phyloP scores from a whole-genome alignment of 2,888 invertebrate genomes.

The Pristionchus maxplancki region DNA sequence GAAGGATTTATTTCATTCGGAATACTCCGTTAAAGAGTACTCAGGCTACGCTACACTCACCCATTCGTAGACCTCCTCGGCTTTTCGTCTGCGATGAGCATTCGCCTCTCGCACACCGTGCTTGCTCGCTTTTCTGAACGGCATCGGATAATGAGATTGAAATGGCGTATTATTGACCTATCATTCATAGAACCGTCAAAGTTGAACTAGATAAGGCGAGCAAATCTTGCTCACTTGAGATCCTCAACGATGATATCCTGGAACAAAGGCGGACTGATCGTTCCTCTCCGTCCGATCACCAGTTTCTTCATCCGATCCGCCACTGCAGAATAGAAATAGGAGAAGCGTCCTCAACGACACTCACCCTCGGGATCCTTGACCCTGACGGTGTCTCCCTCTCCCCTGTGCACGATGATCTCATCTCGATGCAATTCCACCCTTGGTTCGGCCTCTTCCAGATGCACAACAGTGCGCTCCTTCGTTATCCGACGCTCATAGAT shows the following conservation, averaged over 20 bases:
- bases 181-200: neutral
- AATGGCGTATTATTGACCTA: neutral
- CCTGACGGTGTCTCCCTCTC: neutral
- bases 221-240: constrained; percentile 1
- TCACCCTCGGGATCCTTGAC: constrained; percentile 9
- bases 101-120: constrained; percentile 39
- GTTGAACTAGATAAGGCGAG: neutral
- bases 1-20: neutral
- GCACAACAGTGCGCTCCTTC: neutral
- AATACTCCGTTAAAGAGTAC: neutral
- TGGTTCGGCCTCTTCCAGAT: neutral
- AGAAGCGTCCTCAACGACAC: neutral
- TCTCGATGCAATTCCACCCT: neutral
- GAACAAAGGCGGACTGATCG: constrained; percentile 9
- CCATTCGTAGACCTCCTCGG: constrained; percentile 45
- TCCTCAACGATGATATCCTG: constrained; percentile 38
- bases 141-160: neutral
- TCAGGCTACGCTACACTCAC: neutral
- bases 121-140: constrained; percentile 27
- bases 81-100: neutral
- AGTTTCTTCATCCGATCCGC: constrained; percentile 7
- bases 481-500: constrained; percentile 19
- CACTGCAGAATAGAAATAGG: neutral
- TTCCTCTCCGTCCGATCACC: neutral
- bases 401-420: constrained; percentile 1